Conservation (phyloP, 2,888 invertebrate species). For the Cosmorhoe ocellata region DNA sequence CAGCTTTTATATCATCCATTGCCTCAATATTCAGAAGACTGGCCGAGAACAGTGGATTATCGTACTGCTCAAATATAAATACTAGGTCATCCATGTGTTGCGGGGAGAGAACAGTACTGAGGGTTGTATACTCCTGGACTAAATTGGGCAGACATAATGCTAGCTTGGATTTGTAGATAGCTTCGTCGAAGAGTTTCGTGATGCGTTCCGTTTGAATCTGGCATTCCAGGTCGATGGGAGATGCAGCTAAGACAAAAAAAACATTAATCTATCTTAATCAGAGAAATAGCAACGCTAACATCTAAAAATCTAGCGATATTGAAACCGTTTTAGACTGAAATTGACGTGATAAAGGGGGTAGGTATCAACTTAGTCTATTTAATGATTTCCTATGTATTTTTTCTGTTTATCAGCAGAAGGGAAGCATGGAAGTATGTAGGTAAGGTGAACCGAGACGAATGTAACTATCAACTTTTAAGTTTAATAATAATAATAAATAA, state of each 20-base stretch:
- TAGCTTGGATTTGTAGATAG: conserved; percentile 68
- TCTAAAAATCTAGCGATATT: too few relatives aligned
- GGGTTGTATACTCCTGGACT: conserved; percentile 62
- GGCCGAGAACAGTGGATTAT: conserved; percentile 62
- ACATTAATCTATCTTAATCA: too few relatives aligned
- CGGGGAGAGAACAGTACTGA: conserved; percentile 49
- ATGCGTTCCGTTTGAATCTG: conserved; percentile 77
- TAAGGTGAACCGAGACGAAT: too few relatives aligned
- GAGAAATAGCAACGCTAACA: too few relatives aligned
- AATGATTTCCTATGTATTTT: too few relatives aligned
- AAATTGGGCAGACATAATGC: conserved; percentile 62
- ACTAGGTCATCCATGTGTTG: conserved; percentile 68
- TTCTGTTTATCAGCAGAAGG: too few relatives aligned
- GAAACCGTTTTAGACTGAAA: too few relatives aligned
- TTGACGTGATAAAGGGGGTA: too few relatives aligned
- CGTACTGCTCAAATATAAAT: conserved; percentile 74
- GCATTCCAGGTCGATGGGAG: conserved; percentile 33
- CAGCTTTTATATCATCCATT: conserved; percentile 67
- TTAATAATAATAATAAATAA: too few relatives aligned
- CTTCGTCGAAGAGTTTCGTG: conserved; percentile 74
- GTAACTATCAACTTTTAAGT: too few relatives aligned
- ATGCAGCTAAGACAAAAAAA: conserved; percentile 22
- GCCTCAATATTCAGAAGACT: conserved; percentile 65
- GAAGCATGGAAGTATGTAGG: too few relatives aligned
- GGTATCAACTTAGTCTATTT: too few relatives aligned